A percentile compares a stretch with the other conserved stretches of the same genome.
Evolutionary conservation across 2,113 vertebrate species (phyloP).

Genomic region (Bucco capensis): DNA sequence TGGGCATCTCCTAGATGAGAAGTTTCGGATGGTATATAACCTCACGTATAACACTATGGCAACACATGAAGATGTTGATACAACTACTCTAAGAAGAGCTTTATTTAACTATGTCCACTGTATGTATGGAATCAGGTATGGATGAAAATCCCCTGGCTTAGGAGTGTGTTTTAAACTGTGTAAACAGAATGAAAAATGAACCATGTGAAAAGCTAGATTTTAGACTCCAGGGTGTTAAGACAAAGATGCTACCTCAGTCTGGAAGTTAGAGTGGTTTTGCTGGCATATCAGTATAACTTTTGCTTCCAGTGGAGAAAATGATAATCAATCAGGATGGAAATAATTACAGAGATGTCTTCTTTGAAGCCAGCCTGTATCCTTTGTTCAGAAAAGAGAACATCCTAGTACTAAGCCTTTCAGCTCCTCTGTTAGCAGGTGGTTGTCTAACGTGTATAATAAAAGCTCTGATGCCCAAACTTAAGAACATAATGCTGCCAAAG

Average conservation of each 20-base stretch:
- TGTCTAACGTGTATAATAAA: not conserved
- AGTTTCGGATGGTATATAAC: constrained; percentile 84
- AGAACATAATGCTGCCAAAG: not conserved
- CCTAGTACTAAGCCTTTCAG: not conserved
- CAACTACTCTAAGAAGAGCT: constrained; percentile 80
- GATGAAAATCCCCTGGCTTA: not conserved
- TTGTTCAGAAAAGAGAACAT: not conserved
- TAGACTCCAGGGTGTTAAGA: not conserved
- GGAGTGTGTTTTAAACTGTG: not conserved
- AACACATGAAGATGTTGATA: constrained; percentile 80
- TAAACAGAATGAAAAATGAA: not conserved
- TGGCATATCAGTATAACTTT: not conserved
- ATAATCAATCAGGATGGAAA: not conserved
- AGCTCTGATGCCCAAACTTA: not conserved
- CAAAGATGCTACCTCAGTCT: not conserved
- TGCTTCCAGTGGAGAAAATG: not conserved
- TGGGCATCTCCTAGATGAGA: constrained; percentile 83
- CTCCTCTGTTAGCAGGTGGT: not conserved
- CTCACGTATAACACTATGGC: constrained; percentile 86
- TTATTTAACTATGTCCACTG: constrained; percentile 88
- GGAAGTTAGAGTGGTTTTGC: not conserved
- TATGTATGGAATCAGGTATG: constrained; percentile 88
- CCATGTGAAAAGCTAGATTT: not conserved
- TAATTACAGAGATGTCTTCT: not conserved
- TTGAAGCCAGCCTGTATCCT: not conserved